Base-by-base conservation (phyloP, 2,797 vertebrate species). In the Acanthurus leucopareius region DNA sequence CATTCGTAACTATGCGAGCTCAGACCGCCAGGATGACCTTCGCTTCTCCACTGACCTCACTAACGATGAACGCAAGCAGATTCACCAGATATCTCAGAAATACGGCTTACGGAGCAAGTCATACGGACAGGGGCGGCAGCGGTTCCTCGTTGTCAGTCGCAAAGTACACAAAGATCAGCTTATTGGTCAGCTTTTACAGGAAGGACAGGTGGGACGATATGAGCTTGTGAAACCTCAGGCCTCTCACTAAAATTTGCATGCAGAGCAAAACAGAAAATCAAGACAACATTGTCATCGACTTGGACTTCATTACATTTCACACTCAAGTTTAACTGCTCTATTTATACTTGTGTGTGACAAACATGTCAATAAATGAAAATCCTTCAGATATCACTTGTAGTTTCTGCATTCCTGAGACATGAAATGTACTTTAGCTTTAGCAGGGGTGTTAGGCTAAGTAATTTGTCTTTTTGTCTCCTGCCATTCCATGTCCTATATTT, bases 81-180 rank as follows among this genome's bases (percentile, higher is more conserved):
- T 99, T 73, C 98, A 99, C 87, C 97, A 97, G 85, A 95, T 99
- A 4, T 96, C 97, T 54, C 97, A 97, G 78, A 99, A 96, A 80
- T 99, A 99, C 0, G 97, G 97, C 75, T 95, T 99, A 17, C 96
- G 97, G 68, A 99, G 98, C 94, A 99, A 99, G 86, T 99, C 98
- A 0, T 98, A 99, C 0, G 98, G 98, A 70, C 96, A 97, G 76
- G 98, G 97, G n/a, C 89, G 94, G 20, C 95, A 97, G 48, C 95
- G 98, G 6, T 99, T 97, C 84, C 94, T 99, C 17, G 92, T 99
- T 56, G 97, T 99, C 54, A 98, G 98, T 69, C 96, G 98, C 78
- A 98, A 97, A 94, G 95, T 97, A 67, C 96, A 97, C 86, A 97
- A 96, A 90, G 96, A 98, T 44, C 97, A 97, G 90, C 94, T 99